These are phyloP conservation scores for Taeniopygia guttata DNA, from an alignment of 2,797 vertebrate species.

Conservation along the genomic window DNA sequence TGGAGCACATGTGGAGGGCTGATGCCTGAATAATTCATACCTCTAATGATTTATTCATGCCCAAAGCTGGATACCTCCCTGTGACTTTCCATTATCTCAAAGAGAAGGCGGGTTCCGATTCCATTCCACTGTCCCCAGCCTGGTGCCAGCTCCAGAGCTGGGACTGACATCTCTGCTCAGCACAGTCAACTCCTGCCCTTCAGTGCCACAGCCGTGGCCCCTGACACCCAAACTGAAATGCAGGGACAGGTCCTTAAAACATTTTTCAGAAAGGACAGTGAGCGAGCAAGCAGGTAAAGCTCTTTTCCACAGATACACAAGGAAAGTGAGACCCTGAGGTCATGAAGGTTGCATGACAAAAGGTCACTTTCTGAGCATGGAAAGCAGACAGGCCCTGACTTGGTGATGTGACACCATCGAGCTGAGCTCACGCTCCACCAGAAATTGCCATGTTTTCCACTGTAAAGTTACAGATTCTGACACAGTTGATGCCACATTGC, in stretches of 20 bases:
- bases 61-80: conserved; percentile 31
- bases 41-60: conserved; percentile 65
- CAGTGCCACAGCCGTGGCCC: neutral
- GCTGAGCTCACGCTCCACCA: neutral
- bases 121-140: neutral
- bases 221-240: neutral
- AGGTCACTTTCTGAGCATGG: neutral
- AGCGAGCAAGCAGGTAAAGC: neutral
- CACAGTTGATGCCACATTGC: neutral
- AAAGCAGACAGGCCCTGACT: neutral
- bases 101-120: neutral
- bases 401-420: neutral
- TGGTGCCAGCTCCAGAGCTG: neutral
- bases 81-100: conserved; percentile 53
- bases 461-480: neutral
- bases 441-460: neutral
- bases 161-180: neutral
- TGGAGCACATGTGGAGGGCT: conserved; percentile 8
- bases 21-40: conserved; percentile 66
- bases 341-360: neutral
- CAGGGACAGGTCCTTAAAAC: neutral
- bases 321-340: neutral
- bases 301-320: neutral
- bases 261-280: neutral
- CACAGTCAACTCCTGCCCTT: neutral